Conservation (phyloP, 2,888 invertebrate genomes). For the Trileptium ribeirensis region DNA sequence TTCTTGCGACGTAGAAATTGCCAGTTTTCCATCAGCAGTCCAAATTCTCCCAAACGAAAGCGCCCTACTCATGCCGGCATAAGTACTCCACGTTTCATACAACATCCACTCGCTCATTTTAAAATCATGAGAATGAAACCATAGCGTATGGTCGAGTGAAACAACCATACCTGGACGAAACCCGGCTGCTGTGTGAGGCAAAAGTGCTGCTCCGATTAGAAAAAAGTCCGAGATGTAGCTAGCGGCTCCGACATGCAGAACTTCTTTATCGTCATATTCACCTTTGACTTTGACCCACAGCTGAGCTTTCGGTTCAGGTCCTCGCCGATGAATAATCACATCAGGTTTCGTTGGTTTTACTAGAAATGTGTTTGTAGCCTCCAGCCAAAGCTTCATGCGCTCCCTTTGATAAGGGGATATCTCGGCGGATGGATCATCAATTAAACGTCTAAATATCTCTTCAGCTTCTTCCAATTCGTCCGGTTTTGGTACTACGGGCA, state of each 20-base stretch:
- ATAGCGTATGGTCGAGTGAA: conserved; percentile 54
- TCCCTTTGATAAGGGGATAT: neutral
- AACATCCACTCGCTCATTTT: conserved; percentile 55
- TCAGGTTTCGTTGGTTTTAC: conserved; percentile 40
- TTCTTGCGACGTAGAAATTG: conserved; percentile 54
- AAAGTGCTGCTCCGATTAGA: conserved; percentile 46
- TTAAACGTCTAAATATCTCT: conserved; percentile 12
- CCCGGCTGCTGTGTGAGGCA: conserved; percentile 42
- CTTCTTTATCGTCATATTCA: conserved; percentile 47
- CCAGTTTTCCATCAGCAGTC: conserved; percentile 53
- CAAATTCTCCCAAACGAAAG: conserved; percentile 41
- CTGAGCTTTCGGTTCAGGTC: conserved; percentile 30
- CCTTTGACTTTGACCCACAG: conserved; percentile 34
- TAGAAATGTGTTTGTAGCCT: conserved; percentile 24
- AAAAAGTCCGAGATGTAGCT: conserved; percentile 53
- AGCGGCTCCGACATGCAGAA: conserved; percentile 53
- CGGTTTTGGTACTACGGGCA: conserved; percentile 53
- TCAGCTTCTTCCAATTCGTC: conserved; percentile 43
- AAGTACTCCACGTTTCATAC: conserved; percentile 52
- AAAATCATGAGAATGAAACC: conserved; percentile 54
- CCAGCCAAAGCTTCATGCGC: neutral
- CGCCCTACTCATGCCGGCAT: conserved; percentile 49
- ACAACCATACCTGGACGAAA: conserved; percentile 46
- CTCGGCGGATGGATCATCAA: neutral
- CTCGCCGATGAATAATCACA: conserved; percentile 30